Evolutionary conservation across 2,888 invertebrate genomes (phyloP).

Genomic region (Harpalus rubripes): DNA sequence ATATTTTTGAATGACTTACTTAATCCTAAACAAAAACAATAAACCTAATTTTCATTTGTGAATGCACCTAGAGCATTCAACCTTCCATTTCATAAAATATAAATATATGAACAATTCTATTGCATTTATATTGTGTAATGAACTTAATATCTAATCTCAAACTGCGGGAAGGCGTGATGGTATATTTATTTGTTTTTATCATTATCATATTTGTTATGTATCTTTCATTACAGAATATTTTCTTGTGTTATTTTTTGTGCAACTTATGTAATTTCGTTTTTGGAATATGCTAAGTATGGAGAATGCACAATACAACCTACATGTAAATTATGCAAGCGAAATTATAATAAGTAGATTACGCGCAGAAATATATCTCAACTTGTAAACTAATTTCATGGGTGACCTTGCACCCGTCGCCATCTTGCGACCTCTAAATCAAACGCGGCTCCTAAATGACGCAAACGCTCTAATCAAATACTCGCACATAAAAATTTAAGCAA

Average conservation of each 20-base stretch:
- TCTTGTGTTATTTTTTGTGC: neutral
- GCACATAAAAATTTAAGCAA: neutral
- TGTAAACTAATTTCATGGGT: conserved; percentile 12
- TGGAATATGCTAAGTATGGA: neutral
- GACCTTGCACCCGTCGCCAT: conserved; percentile 34
- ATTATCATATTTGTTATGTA: too few relatives aligned
- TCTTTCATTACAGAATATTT: neutral
- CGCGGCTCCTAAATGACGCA: conserved; percentile 18
- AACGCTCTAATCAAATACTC: neutral
- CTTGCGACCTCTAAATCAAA: conserved; percentile 33
- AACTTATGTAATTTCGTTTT: neutral
- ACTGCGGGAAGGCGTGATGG: too few relatives aligned
- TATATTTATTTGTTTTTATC: too few relatives aligned
- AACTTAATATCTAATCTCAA: too few relatives aligned
- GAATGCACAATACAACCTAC: conserved; percentile 9
- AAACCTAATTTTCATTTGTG: too few relatives aligned
- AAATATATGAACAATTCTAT: too few relatives aligned
- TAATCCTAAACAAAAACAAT: too few relatives aligned
- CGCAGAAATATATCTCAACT: conserved; percentile 14
- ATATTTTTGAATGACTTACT: too few relatives aligned
- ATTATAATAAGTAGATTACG: conserved; percentile 22
- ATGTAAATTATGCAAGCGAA: neutral
- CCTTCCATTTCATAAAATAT: too few relatives aligned
- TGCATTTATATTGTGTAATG: too few relatives aligned
- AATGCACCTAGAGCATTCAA: too few relatives aligned